Base-by-base conservation (phyloP, 2,113 vertebrate species). In the Macaca nemestrina region DNA sequence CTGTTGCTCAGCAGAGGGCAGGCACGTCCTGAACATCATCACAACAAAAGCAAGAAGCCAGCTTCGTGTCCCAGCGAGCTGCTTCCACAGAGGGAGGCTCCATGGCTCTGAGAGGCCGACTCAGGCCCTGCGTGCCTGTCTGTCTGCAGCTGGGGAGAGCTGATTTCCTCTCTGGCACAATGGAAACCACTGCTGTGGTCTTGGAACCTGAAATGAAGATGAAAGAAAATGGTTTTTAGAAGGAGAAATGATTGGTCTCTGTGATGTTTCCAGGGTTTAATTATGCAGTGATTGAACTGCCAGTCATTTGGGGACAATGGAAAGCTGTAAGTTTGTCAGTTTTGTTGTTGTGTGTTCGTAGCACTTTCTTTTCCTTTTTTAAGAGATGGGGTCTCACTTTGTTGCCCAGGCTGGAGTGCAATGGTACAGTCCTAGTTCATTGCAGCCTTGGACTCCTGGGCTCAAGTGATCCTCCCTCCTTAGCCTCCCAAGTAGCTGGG, bases 11-110 rank as follows among this genome's bases (percentile, higher is more conserved):
- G 16, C 22, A 22, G 50, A 20, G 4, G 8, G 55, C 4, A 18
- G 32, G 30, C 9, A 0, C 0, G 2, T 30, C 38, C 40, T 61
- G 0, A 25, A 4, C 0, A 1, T 12, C 13, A 1, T 30, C 55
- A 0, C 3, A 3, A 38, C 3, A 12, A 27, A 3, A 10, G 13
- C 12, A 7, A 43, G 48, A 75, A 64, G 9, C 16, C 5, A 17
- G 67, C 35, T 8, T 55, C 0, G 0, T 32, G 27, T 38, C 12
- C 0, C 4, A 12, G 79, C 8, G 22, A 25, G 16, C 27, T 0
- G 14, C 9, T n/a, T 48, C 59, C 40, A 5, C 6, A 1, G 6
- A 83, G n/a, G 27, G 67, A 0, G 50, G 25, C 52, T 48, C 67
- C 16, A 13, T 16, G n/a, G 27, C 10, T 32, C 73, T 9, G 27